A percentile compares a stretch with the other conserved stretches of the same genome.
Conservation (phyloP, 2,113 vertebrate genomes). For the Atherinomorus stipes region DNA sequence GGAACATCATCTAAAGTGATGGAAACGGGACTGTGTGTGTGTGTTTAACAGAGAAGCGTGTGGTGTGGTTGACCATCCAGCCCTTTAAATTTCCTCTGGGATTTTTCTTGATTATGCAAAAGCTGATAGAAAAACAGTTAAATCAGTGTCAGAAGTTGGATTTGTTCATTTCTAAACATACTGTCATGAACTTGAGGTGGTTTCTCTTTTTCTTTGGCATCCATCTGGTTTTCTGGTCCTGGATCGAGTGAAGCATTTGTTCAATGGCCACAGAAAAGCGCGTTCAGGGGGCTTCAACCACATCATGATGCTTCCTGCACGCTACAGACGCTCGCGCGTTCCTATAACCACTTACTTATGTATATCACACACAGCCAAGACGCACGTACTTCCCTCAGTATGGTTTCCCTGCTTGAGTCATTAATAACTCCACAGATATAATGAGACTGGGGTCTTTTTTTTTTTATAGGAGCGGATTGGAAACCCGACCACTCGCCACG, state of each 20-base stretch:
- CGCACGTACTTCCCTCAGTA: background rate
- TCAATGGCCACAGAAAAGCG: slow-evolving; percentile 16
- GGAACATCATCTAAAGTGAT: background rate
- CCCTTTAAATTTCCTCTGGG: no score
- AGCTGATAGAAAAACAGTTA: no score
- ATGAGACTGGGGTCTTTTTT: background rate
- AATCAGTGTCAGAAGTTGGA: no score
- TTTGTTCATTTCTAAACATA: no score
- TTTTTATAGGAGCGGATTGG: background rate
- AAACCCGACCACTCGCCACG: slow-evolving; percentile 67
- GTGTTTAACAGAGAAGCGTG: no score
- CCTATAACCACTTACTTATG: background rate
- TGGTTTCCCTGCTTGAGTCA: background rate
- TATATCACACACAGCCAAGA: no score
- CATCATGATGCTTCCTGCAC: no score
- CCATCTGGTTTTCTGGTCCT: background rate
- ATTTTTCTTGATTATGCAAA: no score
- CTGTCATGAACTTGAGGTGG: no score
- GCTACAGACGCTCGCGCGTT: background rate
- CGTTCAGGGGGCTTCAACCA: slow-evolving; percentile 14
- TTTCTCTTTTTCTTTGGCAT: no score
- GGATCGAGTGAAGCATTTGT: background rate
- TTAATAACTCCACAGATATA: slow-evolving; percentile 7
- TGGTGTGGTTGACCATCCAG: no score
- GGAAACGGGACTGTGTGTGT: no score